phyloP scores from a whole-genome alignment of 2,888 invertebrate genomes.

The Zeuzera pyrina region DNA sequence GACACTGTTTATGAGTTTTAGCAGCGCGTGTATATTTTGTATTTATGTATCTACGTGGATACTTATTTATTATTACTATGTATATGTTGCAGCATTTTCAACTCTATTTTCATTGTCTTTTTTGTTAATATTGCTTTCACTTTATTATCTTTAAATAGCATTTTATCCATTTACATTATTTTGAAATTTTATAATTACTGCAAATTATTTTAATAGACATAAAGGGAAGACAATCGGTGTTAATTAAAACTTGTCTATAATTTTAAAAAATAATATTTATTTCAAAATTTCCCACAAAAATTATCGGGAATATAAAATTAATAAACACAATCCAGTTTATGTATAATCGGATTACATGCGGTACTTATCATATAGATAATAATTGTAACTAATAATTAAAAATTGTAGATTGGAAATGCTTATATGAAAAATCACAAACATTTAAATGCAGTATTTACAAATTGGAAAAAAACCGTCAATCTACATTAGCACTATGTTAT shows the following conservation, averaged over 20 bases:
- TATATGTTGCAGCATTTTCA: too few species aligned
- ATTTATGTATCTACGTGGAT: neutral
- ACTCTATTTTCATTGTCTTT: too few species aligned
- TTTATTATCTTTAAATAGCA: too few species aligned
- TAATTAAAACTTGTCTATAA: conserved; percentile 34
- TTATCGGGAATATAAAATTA: conserved; percentile 32
- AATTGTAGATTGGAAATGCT: conserved; percentile 24
- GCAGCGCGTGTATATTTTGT: conserved; percentile 12
- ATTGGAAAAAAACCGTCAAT: conserved; percentile 28
- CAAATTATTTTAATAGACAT: too few species aligned
- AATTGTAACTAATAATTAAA: conserved; percentile 3
- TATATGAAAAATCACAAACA: conserved; percentile 54
- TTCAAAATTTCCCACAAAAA: conserved; percentile 28
- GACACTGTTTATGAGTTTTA: conserved; percentile 36
- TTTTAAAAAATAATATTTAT: conserved; percentile 21
- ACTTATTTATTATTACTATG: conserved; percentile 2
- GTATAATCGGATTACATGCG: conserved; percentile 46
- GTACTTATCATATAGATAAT: conserved; percentile 36
- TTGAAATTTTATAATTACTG: too few species aligned
- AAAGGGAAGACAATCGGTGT: conserved; percentile 16
- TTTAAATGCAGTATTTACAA: conserved; percentile 69
- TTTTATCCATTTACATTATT: too few species aligned
- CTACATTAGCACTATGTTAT: conserved; percentile 23
- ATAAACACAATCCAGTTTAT: conserved; percentile 60
- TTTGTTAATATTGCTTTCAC: too few species aligned